Conservation (phyloP, 23 tunicate species). For the Aplidium turbinatum region DNA sequence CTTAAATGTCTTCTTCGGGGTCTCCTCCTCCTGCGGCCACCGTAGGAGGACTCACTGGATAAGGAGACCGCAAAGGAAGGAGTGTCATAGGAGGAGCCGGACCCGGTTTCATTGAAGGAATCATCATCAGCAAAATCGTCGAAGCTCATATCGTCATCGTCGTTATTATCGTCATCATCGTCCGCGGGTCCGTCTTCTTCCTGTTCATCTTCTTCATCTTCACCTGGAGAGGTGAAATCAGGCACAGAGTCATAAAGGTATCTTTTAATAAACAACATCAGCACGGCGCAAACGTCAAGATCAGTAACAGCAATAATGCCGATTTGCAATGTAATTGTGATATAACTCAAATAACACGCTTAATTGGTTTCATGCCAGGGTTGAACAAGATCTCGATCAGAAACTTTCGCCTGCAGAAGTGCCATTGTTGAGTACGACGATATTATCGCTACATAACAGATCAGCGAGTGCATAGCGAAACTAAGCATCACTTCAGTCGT, state of each 20-base stretch:
- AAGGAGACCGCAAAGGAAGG: neutral
- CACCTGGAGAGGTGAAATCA: neutral
- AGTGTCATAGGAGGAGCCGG: slow-evolving; percentile 11
- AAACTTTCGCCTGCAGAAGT: too few relatives aligned
- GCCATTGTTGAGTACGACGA: too few relatives aligned
- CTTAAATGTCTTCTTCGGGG: slow-evolving; percentile 4
- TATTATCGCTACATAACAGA: too few relatives aligned
- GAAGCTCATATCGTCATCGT: slow-evolving; percentile 34
- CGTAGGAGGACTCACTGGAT: too few relatives aligned
- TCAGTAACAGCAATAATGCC: too few relatives aligned
- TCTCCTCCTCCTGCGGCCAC: slow-evolving; percentile 1
- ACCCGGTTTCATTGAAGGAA: neutral
- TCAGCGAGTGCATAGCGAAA: too few relatives aligned
- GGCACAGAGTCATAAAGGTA: neutral
- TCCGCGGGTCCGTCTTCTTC: slow-evolving; percentile 23
- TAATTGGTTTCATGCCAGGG: neutral
- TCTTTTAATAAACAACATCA: too few relatives aligned
- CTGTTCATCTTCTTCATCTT: slow-evolving; percentile 63
- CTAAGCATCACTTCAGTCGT: too few relatives aligned
- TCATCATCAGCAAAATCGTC: neutral
- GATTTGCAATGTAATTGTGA: too few relatives aligned
- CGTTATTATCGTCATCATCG: slow-evolving; percentile 42
- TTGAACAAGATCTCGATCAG: too few relatives aligned
- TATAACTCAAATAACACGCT: neutral
- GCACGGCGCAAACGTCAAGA: too few relatives aligned